Conservation (phyloP, 2,888 invertebrate genomes). For the Sialis lutaria region DNA sequence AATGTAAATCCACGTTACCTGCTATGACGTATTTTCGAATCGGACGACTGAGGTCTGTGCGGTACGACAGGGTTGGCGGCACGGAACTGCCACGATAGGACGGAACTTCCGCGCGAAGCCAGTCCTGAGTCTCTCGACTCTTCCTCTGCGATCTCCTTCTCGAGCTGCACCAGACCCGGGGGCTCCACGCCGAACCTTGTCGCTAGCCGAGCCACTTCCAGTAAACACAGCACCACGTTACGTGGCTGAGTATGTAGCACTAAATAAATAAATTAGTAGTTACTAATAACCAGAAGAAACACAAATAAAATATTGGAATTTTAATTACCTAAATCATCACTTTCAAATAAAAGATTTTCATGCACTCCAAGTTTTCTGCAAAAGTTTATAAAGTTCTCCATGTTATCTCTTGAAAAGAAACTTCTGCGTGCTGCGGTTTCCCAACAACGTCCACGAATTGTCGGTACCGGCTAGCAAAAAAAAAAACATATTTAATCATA, state of each 20-base stretch:
- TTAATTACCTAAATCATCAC: slow-evolving; percentile 64
- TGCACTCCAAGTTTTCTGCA: slow-evolving; percentile 71
- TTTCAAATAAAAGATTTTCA: slow-evolving; percentile 76
- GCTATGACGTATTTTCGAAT: slow-evolving; percentile 32
- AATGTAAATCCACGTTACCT: slow-evolving; percentile 22
- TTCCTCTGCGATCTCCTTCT: slow-evolving; percentile 72
- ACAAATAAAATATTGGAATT: background rate
- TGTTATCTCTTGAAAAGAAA: slow-evolving; percentile 79
- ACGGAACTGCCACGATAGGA: slow-evolving; percentile 54
- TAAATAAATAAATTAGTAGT: slow-evolving; percentile 17
- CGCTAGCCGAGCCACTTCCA: slow-evolving; percentile 71
- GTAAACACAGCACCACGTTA: slow-evolving; percentile 66
- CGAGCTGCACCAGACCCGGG: slow-evolving; percentile 63
- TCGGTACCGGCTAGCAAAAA: slow-evolving; percentile 44
- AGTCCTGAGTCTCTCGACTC: slow-evolving; percentile 49
- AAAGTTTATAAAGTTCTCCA: slow-evolving; percentile 77
- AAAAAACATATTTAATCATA: too few relatives aligned
- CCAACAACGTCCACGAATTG: slow-evolving; percentile 60
- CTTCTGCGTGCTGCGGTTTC: slow-evolving; percentile 68
- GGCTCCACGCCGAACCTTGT: slow-evolving; percentile 64
- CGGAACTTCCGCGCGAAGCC: slow-evolving; percentile 25
- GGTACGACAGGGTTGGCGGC: slow-evolving; percentile 20
- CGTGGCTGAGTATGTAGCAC: slow-evolving; percentile 72
- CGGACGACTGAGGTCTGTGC: slow-evolving; percentile 12
- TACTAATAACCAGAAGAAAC: too few relatives aligned